Evolutionary conservation across 2,797 vertebrate genomes (phyloP).

Genomic region (Enteromius fasciolatus): DNA sequence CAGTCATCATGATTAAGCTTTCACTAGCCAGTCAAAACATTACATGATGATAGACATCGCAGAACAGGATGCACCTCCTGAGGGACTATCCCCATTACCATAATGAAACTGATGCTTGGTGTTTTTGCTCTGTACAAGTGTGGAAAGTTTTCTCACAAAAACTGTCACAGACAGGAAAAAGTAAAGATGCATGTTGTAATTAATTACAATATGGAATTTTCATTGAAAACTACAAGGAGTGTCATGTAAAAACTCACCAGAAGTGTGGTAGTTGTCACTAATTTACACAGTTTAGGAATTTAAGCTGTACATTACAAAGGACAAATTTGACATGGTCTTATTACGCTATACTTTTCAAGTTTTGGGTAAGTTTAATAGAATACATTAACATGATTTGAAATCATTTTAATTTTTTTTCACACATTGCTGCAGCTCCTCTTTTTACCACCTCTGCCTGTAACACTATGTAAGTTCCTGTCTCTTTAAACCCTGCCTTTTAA

Average conservation of each 20-base stretch:
- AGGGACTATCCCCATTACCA: slow-evolving; percentile 17
- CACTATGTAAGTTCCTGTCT: neutral
- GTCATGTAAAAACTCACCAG: neutral
- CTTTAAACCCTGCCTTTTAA: neutral
- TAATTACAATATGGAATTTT: neutral
- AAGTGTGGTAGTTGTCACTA: neutral
- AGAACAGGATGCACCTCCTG: neutral
- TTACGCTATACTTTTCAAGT: neutral
- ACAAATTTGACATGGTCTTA: neutral
- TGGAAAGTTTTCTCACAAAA: neutral
- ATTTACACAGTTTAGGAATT: neutral
- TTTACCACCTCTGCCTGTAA: neutral
- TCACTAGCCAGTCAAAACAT: slow-evolving; percentile 11
- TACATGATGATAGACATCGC: neutral
- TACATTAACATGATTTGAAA: neutral
- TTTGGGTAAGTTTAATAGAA: neutral
- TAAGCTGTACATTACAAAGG: neutral
- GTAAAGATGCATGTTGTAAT: neutral
- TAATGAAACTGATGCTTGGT: neutral
- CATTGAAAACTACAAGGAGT: neutral
- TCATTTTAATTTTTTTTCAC: neutral
- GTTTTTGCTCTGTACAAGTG: slow-evolving; percentile 11
- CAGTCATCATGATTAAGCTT: neutral
- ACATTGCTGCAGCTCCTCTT: neutral
- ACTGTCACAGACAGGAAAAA: neutral